Percentiles rank a stretch among this genome's conserved stretches.
Evolutionary conservation across 2,113 vertebrate genomes (phyloP).

Genomic region (Calyptomena viridis): DNA sequence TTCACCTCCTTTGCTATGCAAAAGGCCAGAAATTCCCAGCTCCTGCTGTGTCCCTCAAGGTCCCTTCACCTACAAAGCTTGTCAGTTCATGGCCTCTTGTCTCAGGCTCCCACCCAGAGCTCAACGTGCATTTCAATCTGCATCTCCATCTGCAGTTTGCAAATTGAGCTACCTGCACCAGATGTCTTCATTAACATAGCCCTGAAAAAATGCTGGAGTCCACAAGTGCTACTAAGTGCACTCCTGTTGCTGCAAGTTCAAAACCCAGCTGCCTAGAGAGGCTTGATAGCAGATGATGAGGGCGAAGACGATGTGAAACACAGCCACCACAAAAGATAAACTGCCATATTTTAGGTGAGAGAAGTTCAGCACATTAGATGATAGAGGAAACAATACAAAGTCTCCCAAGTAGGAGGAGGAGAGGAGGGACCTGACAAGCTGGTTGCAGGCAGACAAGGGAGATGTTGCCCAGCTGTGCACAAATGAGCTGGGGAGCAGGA

Average conservation of each 20-base stretch:
- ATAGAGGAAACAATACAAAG: neutral
- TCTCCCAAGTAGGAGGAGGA: neutral
- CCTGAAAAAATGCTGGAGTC: neutral
- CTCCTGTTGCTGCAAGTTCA: neutral
- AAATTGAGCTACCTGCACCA: neutral
- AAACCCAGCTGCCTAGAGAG: neutral
- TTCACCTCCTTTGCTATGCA: neutral
- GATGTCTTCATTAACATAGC: neutral
- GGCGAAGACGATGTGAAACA: neutral
- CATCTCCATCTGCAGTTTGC: neutral
- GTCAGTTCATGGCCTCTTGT: neutral
- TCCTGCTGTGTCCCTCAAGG: neutral
- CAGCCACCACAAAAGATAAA: neutral
- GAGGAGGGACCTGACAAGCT: neutral
- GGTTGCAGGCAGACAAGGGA: neutral
- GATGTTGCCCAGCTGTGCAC: rapidly evolving
- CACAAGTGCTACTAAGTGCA: neutral
- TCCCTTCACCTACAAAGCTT: neutral
- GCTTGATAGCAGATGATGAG: neutral
- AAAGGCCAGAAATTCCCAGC: neutral
- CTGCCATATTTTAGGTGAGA: neutral
- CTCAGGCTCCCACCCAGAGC: neutral
- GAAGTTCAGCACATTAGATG: neutral
- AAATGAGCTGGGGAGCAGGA: neutral
- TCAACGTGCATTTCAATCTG: neutral